Evolutionary conservation across 2,113 vertebrate genomes (phyloP).

Genomic region (Hemibagrus wyckioides): DNA sequence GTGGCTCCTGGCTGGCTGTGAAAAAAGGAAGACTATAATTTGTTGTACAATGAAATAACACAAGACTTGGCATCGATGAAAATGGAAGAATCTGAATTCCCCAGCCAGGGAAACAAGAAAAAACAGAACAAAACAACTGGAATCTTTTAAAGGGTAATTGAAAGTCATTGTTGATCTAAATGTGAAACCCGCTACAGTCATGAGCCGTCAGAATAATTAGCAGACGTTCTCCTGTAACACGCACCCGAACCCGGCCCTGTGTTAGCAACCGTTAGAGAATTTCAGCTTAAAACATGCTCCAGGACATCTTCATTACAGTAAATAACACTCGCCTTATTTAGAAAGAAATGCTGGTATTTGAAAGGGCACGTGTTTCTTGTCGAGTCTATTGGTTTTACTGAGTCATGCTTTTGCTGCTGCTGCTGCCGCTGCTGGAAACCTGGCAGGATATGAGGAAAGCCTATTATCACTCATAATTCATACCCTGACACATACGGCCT

Average conservation of each 20-base stretch:
- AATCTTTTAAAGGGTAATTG: background rate
- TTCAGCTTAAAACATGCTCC: background rate
- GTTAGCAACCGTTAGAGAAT: background rate
- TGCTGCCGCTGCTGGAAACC: background rate
- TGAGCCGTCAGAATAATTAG: conserved; percentile 16
- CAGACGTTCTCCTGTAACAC: background rate
- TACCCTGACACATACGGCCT: conserved; percentile 29
- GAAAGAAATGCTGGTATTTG: conserved; percentile 21
- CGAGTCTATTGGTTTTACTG: conserved; percentile 25
- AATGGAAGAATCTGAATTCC: conserved; percentile 26
- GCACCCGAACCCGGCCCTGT: background rate
- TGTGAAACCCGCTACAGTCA: conserved; percentile 16
- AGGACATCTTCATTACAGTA: conserved; percentile 33
- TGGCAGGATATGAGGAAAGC: conserved; percentile 38
- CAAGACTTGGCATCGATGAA: conserved; percentile 22
- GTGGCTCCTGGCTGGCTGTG: conserved; percentile 63
- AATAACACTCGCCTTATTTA: conserved; percentile 22
- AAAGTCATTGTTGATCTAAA: background rate
- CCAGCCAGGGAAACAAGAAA: background rate
- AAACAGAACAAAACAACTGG: conserved; percentile 31
- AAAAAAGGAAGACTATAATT: conserved; percentile 54
- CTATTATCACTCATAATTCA: conserved; percentile 34
- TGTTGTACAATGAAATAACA: conserved; percentile 52
- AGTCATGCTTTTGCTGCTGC: conserved; percentile 16
- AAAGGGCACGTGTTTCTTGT: conserved; percentile 27